A percentile compares a stretch with the other conserved stretches of the same genome.
These are phyloP conservation scores for Perodicticus potto DNA, from an alignment of 2,797 vertebrate genomes.

Conservation along the genomic window DNA sequence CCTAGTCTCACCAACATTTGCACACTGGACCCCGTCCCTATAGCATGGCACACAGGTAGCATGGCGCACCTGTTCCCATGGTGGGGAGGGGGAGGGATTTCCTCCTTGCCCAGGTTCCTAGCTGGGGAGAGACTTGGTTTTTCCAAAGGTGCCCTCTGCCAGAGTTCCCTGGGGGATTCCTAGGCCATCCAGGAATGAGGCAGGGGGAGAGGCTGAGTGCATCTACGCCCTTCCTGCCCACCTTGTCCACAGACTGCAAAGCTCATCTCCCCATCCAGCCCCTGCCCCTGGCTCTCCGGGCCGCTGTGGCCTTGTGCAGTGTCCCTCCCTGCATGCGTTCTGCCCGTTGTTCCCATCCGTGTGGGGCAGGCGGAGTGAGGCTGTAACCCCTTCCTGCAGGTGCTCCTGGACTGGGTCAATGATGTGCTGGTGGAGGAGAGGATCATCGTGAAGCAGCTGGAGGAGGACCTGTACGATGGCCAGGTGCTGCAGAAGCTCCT, in stretches of 20 bases:
- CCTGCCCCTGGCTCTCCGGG: fast-evolving
- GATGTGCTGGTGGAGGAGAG: constrained; percentile 96
- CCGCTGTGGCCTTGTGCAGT: not conserved
- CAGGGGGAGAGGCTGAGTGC: not conserved
- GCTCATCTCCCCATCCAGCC: not conserved
- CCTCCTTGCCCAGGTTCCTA: fast-evolving
- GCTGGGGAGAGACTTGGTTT: not conserved
- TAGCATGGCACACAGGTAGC: fast-evolving
- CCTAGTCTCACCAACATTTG: fast-evolving
- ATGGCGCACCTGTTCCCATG: too few relatives aligned
- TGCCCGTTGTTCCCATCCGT: fast-evolving
- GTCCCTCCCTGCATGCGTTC: fast-evolving
- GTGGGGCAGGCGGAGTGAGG: fast-evolving
- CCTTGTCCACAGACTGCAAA: not conserved
- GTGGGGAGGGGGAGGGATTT: too few relatives aligned
- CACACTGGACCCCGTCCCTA: fast-evolving
- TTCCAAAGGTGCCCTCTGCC: fast-evolving
- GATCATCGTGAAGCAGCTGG: constrained; percentile 98
- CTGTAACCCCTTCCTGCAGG: constrained; percentile 84
- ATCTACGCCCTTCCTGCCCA: fast-evolving
- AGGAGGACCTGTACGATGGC: constrained; percentile 98
- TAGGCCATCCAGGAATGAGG: fast-evolving
- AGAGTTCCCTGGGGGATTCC: not conserved
- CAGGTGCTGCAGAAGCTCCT: constrained; percentile 98
- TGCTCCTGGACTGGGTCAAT: constrained; percentile 98